Percentiles rank a stretch among this genome's conserved stretches.
phyloP scores from a whole-genome alignment of 2,113 vertebrate species.

The pig (Sus scrofa) region DNA sequence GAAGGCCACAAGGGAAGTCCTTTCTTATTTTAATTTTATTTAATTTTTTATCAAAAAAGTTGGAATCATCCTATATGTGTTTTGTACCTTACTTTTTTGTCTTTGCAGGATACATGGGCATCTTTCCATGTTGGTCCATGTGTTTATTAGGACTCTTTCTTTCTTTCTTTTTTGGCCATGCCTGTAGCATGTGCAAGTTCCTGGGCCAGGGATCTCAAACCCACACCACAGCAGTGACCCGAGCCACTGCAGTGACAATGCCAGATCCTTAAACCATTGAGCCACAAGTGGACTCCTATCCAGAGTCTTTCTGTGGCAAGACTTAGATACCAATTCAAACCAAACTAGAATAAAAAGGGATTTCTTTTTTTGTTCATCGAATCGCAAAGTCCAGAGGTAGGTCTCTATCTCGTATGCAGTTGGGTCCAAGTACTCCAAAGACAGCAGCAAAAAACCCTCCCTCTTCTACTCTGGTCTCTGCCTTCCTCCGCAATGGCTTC shows the following conservation, averaged over 20 bases:
- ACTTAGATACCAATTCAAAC: neutral
- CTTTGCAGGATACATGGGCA: neutral
- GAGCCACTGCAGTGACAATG: too few relatives aligned
- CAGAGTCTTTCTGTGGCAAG: neutral
- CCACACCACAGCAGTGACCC: too few relatives aligned
- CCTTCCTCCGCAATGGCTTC: neutral
- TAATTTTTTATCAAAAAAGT: neutral
- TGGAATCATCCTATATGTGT: neutral
- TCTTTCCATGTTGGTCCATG: neutral
- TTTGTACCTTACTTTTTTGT: neutral
- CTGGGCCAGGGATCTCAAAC: too few relatives aligned
- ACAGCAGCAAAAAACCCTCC: neutral
- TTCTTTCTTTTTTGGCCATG: too few relatives aligned
- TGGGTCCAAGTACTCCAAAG: conserved; percentile 33
- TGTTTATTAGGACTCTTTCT: neutral
- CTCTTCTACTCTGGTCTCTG: neutral
- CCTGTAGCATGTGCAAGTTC: too few relatives aligned
- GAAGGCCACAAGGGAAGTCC: too few relatives aligned
- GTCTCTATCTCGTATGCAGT: neutral
- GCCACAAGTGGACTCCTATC: too few relatives aligned
- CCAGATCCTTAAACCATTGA: too few relatives aligned
- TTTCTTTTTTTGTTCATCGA: conserved; percentile 9
- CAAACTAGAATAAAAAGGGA: neutral
- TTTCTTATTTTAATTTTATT: neutral
- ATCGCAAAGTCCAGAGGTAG: neutral